Percentiles rank a stretch among this genome's conserved stretches.
Conservation (phyloP, 1,140 invertebrate species). For the Alviniconcha marisindica region DNA sequence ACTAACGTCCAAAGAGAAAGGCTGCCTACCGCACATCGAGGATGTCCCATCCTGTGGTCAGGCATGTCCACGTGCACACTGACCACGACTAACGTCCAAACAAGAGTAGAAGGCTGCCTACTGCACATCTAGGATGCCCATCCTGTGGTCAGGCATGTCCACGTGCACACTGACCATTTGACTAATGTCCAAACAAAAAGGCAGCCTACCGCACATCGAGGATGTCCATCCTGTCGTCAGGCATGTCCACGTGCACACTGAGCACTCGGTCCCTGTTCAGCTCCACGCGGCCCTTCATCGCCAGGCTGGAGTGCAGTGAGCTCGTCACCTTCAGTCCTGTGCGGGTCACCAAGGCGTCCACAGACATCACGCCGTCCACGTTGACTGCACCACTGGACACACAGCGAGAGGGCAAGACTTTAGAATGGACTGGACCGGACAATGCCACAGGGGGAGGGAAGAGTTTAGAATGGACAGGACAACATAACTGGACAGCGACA, state of each 20-base stretch:
- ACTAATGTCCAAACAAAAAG: not conserved
- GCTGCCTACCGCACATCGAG: constrained; percentile 81
- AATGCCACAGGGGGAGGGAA: no score
- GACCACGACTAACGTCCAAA: constrained; percentile 73
- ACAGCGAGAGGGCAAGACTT: no score
- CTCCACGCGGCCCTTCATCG: constrained; percentile 84
- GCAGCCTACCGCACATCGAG: constrained; percentile 81
- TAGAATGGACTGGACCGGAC: no score
- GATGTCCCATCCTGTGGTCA: constrained; percentile 89
- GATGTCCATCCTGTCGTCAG: constrained; percentile 90
- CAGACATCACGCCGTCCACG: constrained; percentile 87
- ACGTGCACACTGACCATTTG: no score
- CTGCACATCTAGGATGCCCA: constrained; percentile 85
- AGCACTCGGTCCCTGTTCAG: constrained; percentile 83
- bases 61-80: constrained; percentile 87
- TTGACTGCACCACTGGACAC: constrained; percentile 86
- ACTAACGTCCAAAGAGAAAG: not conserved
- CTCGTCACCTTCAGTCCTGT: constrained; percentile 89
- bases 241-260: constrained; percentile 86
- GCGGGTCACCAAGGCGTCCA: constrained; percentile 86
- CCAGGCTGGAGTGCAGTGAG: constrained; percentile 89
- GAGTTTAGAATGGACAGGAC: no score
- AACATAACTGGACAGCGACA: no score
- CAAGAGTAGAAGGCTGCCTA: constrained; percentile 70
- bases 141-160: no score